These are phyloP conservation scores for Lordiphosa stackelbergi DNA, from an alignment of 1,140 invertebrate species.

Conservation along the genomic window DNA sequence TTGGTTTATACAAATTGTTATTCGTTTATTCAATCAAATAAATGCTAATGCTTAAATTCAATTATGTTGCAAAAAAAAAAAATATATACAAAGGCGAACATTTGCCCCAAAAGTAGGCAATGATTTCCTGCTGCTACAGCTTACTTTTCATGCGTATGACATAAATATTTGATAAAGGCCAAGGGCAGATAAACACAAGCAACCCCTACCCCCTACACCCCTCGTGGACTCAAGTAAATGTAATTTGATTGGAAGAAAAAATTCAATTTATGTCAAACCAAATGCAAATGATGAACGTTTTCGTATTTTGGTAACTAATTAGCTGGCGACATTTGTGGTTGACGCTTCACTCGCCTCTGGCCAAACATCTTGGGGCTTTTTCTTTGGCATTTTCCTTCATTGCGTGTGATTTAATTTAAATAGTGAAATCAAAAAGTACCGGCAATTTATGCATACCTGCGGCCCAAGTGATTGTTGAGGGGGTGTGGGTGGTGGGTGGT, in stretches of 20 bases:
- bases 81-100: too few species aligned
- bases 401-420: slow-evolving; percentile 72
- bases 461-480: too few species aligned
- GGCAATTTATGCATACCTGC: slow-evolving; percentile 50
- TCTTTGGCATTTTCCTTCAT: slow-evolving; percentile 35
- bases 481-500: too few species aligned
- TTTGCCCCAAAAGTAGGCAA: too few species aligned
- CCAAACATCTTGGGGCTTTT: not conserved
- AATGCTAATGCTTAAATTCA: slow-evolving; percentile 30
- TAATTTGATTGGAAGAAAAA: slow-evolving; percentile 20
- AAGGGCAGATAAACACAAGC: slow-evolving; percentile 16
- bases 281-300: slow-evolving; percentile 62
- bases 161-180: slow-evolving; percentile 47
- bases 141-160: slow-evolving; percentile 17
- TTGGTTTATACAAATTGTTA: slow-evolving; percentile 10
- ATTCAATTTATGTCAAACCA: slow-evolving; percentile 56
- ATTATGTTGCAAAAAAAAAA: slow-evolving; percentile 16
- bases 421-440: slow-evolving; percentile 57
- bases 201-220: not conserved
- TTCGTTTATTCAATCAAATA: slow-evolving; percentile 37
- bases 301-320: slow-evolving; percentile 60
- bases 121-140: too few species aligned
- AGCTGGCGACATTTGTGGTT: slow-evolving; percentile 62
- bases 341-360: slow-evolving; percentile 9
- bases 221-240: not conserved